Evolutionary conservation across 2,113 vertebrate species (phyloP).

Genomic region (Fregata magnificens): DNA sequence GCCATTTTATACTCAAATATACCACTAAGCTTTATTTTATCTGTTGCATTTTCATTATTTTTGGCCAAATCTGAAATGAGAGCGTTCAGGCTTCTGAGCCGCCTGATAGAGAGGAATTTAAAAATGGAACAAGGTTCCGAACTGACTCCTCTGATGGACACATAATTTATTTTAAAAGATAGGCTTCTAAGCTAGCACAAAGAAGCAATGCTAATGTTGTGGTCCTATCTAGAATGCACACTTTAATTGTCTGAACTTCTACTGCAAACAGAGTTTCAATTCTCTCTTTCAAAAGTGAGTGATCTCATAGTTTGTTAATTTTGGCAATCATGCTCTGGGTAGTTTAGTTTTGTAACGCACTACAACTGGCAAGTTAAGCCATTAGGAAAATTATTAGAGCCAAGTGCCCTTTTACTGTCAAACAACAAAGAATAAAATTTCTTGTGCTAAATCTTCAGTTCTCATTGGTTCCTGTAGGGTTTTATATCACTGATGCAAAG

Average conservation of each 20-base stretch:
- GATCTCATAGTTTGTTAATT: neutral
- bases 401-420: slow-evolving; percentile 15
- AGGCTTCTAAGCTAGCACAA: neutral
- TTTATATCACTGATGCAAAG: neutral
- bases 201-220: neutral
- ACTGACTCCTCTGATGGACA: neutral
- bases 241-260: slow-evolving; percentile 7
- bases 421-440: neutral
- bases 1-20: slow-evolving; percentile 47
- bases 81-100: slow-evolving; percentile 28
- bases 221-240: neutral
- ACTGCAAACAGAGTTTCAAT: neutral
- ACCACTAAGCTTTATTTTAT: slow-evolving; percentile 56
- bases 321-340: neutral
- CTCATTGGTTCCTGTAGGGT: neutral
- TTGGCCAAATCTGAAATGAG: slow-evolving; percentile 50
- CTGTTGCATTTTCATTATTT: slow-evolving; percentile 65
- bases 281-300: neutral
- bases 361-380: neutral
- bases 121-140: slow-evolving; percentile 16
- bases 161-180: slow-evolving; percentile 29
- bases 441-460: neutral
- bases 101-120: slow-evolving; percentile 31
- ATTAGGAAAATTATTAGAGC: slow-evolving; percentile 26
- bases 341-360: neutral